A percentile compares a stretch with the other conserved stretches of the same genome.
Evolutionary conservation across 2,113 vertebrate species (phyloP).

Genomic region (Elachura formosa): DNA sequence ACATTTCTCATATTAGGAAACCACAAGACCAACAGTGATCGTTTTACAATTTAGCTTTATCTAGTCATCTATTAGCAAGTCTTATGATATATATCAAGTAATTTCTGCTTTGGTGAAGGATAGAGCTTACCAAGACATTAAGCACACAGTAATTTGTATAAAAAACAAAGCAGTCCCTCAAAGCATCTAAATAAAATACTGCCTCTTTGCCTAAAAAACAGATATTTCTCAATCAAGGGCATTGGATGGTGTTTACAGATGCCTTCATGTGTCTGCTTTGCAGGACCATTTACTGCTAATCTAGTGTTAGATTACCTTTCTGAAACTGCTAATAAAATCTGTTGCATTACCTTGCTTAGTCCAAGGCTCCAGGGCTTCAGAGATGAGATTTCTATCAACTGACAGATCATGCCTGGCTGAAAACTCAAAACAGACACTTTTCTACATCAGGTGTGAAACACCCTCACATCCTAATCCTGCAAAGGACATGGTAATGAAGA

Average conservation of each 20-base stretch:
- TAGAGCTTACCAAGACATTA: constrained; percentile 39
- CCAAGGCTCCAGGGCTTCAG: background rate
- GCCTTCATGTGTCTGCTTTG: background rate
- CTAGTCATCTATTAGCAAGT: constrained; percentile 45
- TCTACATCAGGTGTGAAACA: background rate
- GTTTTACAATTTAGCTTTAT: constrained; percentile 55
- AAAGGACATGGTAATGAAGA: background rate
- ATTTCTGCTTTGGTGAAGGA: constrained; percentile 27
- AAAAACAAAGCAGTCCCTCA: background rate
- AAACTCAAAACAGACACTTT: background rate
- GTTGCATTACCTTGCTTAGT: background rate
- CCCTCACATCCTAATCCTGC: background rate
- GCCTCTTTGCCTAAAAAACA: background rate
- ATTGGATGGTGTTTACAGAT: background rate
- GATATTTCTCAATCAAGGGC: background rate
- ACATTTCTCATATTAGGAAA: constrained; percentile 42
- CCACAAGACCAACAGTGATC: background rate
- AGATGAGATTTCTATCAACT: constrained; percentile 32
- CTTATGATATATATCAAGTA: background rate
- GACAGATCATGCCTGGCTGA: background rate
- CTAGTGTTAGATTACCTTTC: constrained; percentile 20
- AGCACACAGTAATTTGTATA: constrained; percentile 27
- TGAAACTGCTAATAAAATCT: constrained; percentile 36
- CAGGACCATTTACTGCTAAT: constrained; percentile 38
- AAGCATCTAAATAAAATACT: background rate